Base-by-base conservation (phyloP, 2,888 invertebrate species). In the Tenthredo scrophulariae region DNA sequence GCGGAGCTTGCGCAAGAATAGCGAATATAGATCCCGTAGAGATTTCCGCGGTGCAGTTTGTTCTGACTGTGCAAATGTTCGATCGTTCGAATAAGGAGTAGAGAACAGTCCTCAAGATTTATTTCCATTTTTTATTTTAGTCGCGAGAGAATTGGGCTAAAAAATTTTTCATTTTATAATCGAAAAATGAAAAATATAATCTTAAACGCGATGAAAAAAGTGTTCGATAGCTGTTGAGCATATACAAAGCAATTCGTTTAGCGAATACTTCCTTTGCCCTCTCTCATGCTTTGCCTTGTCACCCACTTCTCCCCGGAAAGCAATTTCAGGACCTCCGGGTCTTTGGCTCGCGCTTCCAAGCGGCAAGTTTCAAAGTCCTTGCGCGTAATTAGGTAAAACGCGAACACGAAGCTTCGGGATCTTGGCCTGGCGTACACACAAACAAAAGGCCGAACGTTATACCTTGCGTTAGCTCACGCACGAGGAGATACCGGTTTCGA, bases 401-500 rank as follows among this genome's bases (percentile, higher is more conserved):
- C 83, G 67, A 83, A 70, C 40, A 40, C 67, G 58, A 62, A 40
- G 80, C 58, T 58, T 54, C 37, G 46, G 83, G 40, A 26, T 65
- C 46, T n/a, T 43, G 43, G 82, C 15, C 22, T 7, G 18, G 67
- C 26, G 46, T 26, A 26, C 46, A 65, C 43, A 83, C 46, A 46
- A 70, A 33, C 50, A 40, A 50, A 50, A 15, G 29, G 26, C 29
- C 13, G 29, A 26, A 29, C 15, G 54, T 37, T 70, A 9, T 70
- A 9, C 13, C 54, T 77, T 62, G 67, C 65, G 40, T 46, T 46
- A 18, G 15, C 58, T 54, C 83, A 70, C 83, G 83, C 83, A 83
- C 83, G 67, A 46, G 40, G 67, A 67, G 83, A 83, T 83, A 83
- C 83, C 83, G 83, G 83, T 83, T 83, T n/a, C 46, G 83, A 83